Evolutionary conservation across 2,888 invertebrate species (phyloP), one percentile per base, ranked within the genome.

Genomic region (Brassicogethes aeneus): DNA sequence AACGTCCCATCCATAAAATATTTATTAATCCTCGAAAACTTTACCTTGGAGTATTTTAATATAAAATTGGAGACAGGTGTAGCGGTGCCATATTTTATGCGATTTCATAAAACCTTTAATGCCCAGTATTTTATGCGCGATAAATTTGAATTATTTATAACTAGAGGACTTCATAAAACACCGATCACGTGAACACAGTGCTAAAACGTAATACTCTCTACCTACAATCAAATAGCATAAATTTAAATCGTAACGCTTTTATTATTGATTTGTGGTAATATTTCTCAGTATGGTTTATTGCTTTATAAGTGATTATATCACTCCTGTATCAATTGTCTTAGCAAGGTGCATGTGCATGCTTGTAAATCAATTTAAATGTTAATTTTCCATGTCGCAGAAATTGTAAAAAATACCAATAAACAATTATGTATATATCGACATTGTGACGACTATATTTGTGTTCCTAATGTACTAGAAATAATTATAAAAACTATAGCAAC

Each of bases 31-130:
- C n/a, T n/a, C n/a, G n/a, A n/a, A n/a, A n/a, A n/a, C n/a, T n/a
- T n/a, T n/a, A n/a, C n/a, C n/a, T n/a, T n/a, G 23, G 23, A 23
- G 23, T 23, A 10, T 5, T 23, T 23, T 23, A 23, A 23, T 23
- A 7, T 23, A 23, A 23, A 23, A 23, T 23, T 10, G 23, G 23
- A 23, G 23, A 7, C 23, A 23, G 23, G 23, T 23, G 23, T 23
- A 23, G 23, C 23, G 5, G 23, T 7, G 23, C 23, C 23, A 23
- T 23, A 23, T 23, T 23, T 23, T 23, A 23, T 23, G 23, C 23
- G 23, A 23, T 23, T 23, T 23, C 23, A 23, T 23, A 23, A 23
- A 23, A 23, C 23, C 23, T 23, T 23, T 23, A 23, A 23, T 23
- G 23, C 23, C 23, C 23, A 23, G 5, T 23, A 23, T 23, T 23